Evolutionary conservation across 2,888 invertebrate genomes (phyloP), one percentile per base, ranked within the genome.

Genomic region (Malthinus flaveolus): DNA sequence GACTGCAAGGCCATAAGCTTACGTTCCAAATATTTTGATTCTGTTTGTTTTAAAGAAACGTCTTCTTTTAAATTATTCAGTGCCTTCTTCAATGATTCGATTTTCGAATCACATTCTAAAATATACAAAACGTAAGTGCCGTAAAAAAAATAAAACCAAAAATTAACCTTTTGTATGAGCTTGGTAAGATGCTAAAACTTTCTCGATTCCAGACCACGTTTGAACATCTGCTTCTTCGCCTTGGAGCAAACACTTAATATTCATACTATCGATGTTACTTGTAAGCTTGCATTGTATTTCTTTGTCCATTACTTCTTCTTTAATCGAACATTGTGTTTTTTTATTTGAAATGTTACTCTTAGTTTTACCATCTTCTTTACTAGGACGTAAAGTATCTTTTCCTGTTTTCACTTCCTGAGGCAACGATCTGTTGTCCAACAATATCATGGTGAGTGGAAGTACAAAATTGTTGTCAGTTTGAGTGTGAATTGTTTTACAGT

Each of bases 151-250:
- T 34, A 23, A 39, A 39, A 8, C 3, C 5, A 8, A 7, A 3
- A 39, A 11, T 61, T 69, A 76, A 86, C 86, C 84, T 78, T 78
- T 75, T 60, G 81, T 81, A 73, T 80, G 84, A 63, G 79, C 79
- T 66, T 78, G 81, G 69, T 83, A 86, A 36, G 79, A 80, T 64
- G 78, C 80, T 55, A 81, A 75, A n/a, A 85, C 68, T 7, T 77
- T 77, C 42, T 83, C 79, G 4, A 83, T 67, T 1, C 83, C 83
- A 0, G 82, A 80, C 85, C 85, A 85, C 32, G 71, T 68, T 33
- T 45, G 32, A 7, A 46, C 39, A 11, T 56, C 48, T 9, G 13
- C 32, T 7, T 60, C 62, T 10, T 32, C 66, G 69, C 12, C 49
- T 62, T 33, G 35, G 3, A 39, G n/a, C 3, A 37, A 42, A 34